These are phyloP conservation scores for Eupithecia vulgata DNA, from an alignment of 2,888 invertebrate genomes.

Conservation along the genomic window DNA sequence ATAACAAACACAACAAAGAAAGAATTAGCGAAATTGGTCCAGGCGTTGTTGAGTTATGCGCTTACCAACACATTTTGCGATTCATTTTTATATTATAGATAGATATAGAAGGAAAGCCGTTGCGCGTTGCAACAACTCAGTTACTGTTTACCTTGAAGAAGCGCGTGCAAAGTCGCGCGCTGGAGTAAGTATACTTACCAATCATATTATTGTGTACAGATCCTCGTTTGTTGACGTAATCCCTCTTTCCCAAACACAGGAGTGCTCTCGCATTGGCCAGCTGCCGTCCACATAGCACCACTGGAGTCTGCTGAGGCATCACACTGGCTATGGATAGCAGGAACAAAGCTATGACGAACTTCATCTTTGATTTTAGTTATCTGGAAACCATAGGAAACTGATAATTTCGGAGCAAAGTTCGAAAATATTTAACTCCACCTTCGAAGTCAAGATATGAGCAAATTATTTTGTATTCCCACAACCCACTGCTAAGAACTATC, in stretches of 20 bases:
- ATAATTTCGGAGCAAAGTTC: neutral
- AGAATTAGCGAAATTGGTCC: no score
- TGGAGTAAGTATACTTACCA: slow-evolving; percentile 12
- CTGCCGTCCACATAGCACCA: slow-evolving; percentile 56
- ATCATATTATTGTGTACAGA: slow-evolving; percentile 23
- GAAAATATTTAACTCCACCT: neutral
- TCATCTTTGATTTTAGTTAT: slow-evolving; percentile 40
- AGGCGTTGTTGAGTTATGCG: no score
- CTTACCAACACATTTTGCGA: no score
- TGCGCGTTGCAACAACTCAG: neutral
- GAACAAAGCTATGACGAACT: slow-evolving; percentile 41
- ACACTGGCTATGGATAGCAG: slow-evolving; percentile 40
- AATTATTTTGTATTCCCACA: slow-evolving; percentile 9
- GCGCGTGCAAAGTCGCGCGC: neutral
- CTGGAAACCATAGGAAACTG: neutral
- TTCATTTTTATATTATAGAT: no score
- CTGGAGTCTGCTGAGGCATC: slow-evolving; percentile 46
- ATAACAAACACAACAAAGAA: no score
- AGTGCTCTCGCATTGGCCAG: slow-evolving; percentile 56
- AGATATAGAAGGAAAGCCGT: neutral
- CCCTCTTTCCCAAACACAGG: slow-evolving; percentile 52
- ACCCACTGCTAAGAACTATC: slow-evolving; percentile 8
- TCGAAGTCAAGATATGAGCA: slow-evolving; percentile 7
- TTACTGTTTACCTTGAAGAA: neutral
- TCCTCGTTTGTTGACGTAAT: slow-evolving; percentile 51